phyloP scores from a whole-genome alignment of 1,140 invertebrate species.

The Stegodyphus dumicola region DNA sequence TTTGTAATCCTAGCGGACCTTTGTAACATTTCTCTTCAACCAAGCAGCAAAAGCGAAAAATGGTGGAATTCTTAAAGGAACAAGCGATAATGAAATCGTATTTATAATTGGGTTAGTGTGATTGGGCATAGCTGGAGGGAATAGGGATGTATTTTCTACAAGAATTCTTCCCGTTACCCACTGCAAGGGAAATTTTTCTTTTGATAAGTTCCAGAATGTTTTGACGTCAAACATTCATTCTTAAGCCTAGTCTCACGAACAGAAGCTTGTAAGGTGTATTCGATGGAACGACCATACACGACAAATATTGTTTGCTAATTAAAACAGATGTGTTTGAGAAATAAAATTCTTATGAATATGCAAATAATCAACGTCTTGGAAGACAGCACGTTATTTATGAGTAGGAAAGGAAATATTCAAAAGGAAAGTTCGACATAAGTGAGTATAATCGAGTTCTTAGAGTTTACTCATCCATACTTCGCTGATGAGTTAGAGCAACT shows the following conservation, averaged over 20 bases:
- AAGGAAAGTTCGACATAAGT: no score
- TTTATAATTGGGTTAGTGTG: conserved; percentile 9
- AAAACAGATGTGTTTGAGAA: neutral
- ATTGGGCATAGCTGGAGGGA: neutral
- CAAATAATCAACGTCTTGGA: neutral
- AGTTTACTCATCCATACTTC: no score
- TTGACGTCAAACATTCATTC: conserved; percentile 15
- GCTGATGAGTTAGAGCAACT: no score
- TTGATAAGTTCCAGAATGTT: neutral
- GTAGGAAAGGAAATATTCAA: no score
- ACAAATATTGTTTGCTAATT: conserved; percentile 6
- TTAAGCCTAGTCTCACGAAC: neutral
- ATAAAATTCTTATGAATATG: conserved; percentile 26
- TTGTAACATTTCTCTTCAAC: no score
- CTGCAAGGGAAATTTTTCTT: conserved; percentile 8
- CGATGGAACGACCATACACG: neutral
- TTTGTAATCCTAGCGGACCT: no score
- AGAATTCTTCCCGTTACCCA: neutral
- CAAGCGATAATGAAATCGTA: neutral
- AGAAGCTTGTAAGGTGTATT: neutral
- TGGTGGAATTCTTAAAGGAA: neutral
- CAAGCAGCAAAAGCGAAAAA: neutral
- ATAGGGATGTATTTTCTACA: neutral
- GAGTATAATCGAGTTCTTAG: no score
- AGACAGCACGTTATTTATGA: no score